These are phyloP conservation scores for Lithobates sylvaticus DNA, from an alignment of 2,797 vertebrate species.

Conservation along the genomic window DNA sequence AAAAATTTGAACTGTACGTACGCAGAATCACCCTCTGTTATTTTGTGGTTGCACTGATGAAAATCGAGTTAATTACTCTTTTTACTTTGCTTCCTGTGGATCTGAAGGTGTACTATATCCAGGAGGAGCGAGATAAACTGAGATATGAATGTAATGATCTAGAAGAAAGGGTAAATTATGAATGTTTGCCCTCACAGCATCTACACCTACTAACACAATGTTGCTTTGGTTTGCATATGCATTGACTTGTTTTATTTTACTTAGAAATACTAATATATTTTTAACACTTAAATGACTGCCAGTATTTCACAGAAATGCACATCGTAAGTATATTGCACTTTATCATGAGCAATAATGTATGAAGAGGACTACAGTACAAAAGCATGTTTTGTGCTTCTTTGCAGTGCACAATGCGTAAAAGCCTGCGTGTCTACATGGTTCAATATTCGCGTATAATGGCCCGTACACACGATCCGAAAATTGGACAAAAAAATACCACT, in stretches of 20 bases:
- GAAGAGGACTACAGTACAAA: background rate
- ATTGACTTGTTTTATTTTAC: slow-evolving; percentile 16
- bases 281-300: background rate
- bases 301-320: background rate
- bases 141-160: slow-evolving; percentile 89
- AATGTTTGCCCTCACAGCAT: slow-evolving; percentile 66
- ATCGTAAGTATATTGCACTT: background rate
- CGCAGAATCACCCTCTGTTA: background rate
- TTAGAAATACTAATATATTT: slow-evolving; percentile 34
- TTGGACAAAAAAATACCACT: too few relatives aligned
- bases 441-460: too few relatives aligned
- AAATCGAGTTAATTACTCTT: slow-evolving; percentile 43
- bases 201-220: slow-evolving; percentile 51
- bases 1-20: background rate
- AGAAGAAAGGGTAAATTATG: slow-evolving; percentile 87
- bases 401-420: background rate
- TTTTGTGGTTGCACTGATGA: background rate
- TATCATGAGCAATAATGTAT: background rate
- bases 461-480: too few relatives aligned
- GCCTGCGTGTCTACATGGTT: too few relatives aligned
- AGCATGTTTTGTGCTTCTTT: slow-evolving; percentile 18
- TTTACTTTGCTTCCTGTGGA: slow-evolving; percentile 75
- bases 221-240: slow-evolving; percentile 50
- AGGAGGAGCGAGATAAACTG: slow-evolving; percentile 88
- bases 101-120: slow-evolving; percentile 84